Evolutionary conservation across 2,888 invertebrate species (phyloP).

Genomic region (Acanthosepion lycidas): DNA sequence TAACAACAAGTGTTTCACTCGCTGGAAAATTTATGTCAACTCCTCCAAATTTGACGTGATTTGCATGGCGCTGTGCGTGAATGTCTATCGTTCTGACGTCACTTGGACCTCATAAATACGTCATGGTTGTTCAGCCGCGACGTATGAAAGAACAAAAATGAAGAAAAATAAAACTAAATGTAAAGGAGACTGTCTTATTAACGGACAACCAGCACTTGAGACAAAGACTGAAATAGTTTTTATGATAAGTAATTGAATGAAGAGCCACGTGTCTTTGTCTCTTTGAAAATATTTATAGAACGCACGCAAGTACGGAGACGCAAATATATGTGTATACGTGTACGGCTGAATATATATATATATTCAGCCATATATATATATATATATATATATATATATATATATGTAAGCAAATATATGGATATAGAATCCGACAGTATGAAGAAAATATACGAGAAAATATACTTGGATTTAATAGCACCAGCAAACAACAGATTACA

Average conservation of each 20-base stretch:
- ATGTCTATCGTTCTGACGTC: background rate
- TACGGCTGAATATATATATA: background rate
- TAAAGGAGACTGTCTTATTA: background rate
- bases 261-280: background rate
- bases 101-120: background rate
- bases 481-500: too few species aligned
- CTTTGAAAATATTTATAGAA: constrained; percentile 1
- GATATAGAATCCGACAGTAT: too few species aligned
- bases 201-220: background rate
- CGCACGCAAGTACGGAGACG: background rate
- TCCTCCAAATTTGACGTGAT: background rate
- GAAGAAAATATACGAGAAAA: too few species aligned
- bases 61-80: background rate
- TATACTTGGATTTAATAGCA: too few species aligned
- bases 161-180: background rate
- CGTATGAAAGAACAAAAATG: background rate
- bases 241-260: background rate
- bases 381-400: too few species aligned
- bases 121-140: background rate
- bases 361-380: too few species aligned
- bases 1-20: background rate
- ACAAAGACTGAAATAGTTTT: background rate
- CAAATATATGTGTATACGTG: background rate
- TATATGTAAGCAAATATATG: too few species aligned
- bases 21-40: background rate